These are phyloP conservation scores for Apostichopus parvimensis DNA, from an alignment of 35 echinoderm and acorn worm genomes.

Conservation along the genomic window DNA sequence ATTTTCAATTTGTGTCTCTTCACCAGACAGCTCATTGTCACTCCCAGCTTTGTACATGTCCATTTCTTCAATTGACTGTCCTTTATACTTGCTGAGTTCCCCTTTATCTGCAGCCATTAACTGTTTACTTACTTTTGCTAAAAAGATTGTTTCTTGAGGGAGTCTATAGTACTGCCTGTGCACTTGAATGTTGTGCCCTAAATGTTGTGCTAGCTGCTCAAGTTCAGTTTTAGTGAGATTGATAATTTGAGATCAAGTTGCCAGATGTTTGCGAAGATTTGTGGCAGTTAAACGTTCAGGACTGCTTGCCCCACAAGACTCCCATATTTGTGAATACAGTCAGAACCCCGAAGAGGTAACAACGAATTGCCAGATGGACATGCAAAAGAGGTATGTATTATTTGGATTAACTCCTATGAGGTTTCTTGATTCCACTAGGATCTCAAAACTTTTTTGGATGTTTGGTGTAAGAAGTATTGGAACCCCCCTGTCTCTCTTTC, in stretches of 20 bases:
- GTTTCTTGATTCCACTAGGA: neutral
- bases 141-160: conserved; percentile 64
- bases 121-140: conserved; percentile 71
- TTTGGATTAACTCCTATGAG: neutral
- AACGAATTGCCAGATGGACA: neutral
- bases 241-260: conserved; percentile 53
- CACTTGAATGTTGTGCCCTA: conserved; percentile 70
- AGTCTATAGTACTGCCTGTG: conserved; percentile 66
- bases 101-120: conserved; percentile 70
- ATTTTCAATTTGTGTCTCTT: neutral
- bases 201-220: conserved; percentile 64
- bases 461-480: neutral
- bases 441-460: neutral
- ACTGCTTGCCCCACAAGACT: conserved; percentile 4
- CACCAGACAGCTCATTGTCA: neutral
- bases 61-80: conserved; percentile 66
- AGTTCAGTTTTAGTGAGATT: conserved; percentile 61
- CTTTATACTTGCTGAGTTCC: conserved; percentile 21
- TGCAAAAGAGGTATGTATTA: neutral
- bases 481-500: neutral
- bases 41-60: conserved; percentile 35
- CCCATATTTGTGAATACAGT: conserved; percentile 29
- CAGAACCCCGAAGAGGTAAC: conserved; percentile 1
- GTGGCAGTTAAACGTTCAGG: conserved; percentile 41
- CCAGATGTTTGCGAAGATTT: conserved; percentile 56